phyloP scores from a whole-genome alignment of 1,140 invertebrate species.

The Cheumatopsyche charites region DNA sequence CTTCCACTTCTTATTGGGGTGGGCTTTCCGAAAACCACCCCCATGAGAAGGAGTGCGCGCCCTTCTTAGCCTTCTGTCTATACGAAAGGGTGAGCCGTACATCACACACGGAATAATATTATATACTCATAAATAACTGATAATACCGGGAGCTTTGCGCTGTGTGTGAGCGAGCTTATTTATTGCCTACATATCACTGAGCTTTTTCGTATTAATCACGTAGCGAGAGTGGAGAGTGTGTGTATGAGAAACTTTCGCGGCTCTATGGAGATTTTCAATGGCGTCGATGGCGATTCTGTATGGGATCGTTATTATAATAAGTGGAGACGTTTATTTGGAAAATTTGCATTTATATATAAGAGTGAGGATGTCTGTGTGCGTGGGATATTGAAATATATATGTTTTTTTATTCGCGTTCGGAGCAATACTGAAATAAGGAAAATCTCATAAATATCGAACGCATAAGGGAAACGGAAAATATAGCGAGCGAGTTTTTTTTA shows the following conservation, averaged over 20 bases:
- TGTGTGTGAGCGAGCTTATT: slow-evolving; percentile 37
- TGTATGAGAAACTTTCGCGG: no score
- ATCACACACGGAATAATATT: slow-evolving; percentile 47
- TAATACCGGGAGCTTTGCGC: slow-evolving; percentile 40
- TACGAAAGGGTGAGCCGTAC: slow-evolving; percentile 43
- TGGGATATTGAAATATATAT: no score
- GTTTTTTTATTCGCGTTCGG: no score
- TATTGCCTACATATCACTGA: slow-evolving; percentile 43
- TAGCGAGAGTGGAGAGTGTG: no score
- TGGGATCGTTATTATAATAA: no score
- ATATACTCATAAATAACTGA: slow-evolving; percentile 47
- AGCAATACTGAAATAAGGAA: background rate
- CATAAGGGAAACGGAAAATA: slow-evolving; percentile 2
- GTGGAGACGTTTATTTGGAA: no score
- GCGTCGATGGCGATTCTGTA: no score
- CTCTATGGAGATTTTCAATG: no score
- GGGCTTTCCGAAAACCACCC: background rate
- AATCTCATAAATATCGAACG: slow-evolving; percentile 9
- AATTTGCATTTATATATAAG: no score
- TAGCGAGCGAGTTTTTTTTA: background rate
- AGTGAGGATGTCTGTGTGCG: no score
- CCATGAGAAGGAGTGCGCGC: background rate
- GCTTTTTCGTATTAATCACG: slow-evolving; percentile 44
- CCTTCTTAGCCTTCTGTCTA: slow-evolving; percentile 44
- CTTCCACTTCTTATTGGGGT: slow-evolving; percentile 32